Evolutionary conservation across 1,140 invertebrate genomes (phyloP).

Genomic region (Lepidurus apus): DNA sequence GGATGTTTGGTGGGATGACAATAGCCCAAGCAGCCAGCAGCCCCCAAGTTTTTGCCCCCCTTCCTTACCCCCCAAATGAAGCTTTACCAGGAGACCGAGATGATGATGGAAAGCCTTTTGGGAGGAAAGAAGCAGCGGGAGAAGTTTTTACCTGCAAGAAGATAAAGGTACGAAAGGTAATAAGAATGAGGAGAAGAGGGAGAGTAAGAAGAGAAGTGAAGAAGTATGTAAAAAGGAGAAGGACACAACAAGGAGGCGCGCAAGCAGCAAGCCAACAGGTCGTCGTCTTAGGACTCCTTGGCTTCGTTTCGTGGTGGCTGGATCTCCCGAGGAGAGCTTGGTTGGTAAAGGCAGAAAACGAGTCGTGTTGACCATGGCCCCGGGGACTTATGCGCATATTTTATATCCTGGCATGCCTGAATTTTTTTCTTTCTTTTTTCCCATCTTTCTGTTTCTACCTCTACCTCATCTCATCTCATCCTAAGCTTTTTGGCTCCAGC

Average conservation of each 20-base stretch:
- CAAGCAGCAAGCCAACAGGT: conserved; percentile 7
- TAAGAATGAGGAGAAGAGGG: neutral
- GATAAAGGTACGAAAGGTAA: neutral
- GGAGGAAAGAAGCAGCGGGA: conserved; percentile 13
- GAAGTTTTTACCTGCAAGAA: neutral
- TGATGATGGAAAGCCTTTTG: conserved; percentile 4
- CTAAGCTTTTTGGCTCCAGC: conserved; percentile 6
- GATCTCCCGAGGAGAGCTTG: neutral
- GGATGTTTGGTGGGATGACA: neutral
- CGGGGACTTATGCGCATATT: conserved; percentile 21
- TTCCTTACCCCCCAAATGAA: neutral
- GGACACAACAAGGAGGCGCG: conserved; percentile 7
- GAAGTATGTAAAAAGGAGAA: neutral
- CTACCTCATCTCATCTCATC: conserved; percentile 21
- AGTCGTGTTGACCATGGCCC: conserved; percentile 17
- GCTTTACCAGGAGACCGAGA: neutral
- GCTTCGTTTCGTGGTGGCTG: neutral
- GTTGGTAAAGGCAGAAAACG: neutral
- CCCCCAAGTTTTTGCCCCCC: conserved; percentile 22
- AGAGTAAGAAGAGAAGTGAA: neutral
- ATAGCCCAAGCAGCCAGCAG: conserved; percentile 27
- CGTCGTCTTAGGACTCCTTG: neutral
- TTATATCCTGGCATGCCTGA: conserved; percentile 18
- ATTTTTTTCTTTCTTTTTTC: neutral
- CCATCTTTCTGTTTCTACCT: neutral